These are phyloP conservation scores for Tridacna crocea DNA, from an alignment of 2,888 invertebrate genomes.

Conservation along the genomic window DNA sequence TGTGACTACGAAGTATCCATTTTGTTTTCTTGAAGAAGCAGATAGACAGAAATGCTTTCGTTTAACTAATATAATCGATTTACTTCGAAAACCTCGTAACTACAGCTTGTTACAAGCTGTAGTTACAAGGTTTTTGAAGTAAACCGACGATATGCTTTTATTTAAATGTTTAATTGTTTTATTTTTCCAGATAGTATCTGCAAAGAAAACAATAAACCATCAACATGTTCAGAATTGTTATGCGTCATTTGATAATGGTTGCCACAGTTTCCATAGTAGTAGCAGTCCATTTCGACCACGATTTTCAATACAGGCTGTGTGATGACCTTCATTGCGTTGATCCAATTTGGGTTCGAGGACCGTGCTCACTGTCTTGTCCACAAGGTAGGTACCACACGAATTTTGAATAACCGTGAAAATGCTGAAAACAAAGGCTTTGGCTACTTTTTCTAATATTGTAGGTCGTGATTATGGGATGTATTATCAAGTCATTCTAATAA, in stretches of 20 bases:
- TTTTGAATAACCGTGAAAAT: background rate
- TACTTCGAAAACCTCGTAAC: too few relatives aligned
- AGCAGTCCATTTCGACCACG: conserved; percentile 6
- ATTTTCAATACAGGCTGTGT: background rate
- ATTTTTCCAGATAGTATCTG: background rate
- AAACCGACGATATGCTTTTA: too few relatives aligned
- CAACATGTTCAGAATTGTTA: background rate
- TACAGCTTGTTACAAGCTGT: too few relatives aligned
- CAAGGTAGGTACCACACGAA: conserved; percentile 9
- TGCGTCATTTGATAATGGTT: background rate
- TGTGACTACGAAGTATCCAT: too few relatives aligned
- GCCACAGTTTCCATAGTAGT: background rate
- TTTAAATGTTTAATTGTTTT: too few relatives aligned
- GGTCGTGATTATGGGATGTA: too few relatives aligned
- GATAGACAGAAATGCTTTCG: too few relatives aligned
- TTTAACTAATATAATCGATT: too few relatives aligned
- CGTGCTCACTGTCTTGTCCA: conserved; percentile 9
- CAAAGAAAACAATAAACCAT: background rate
- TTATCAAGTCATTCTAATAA: too few relatives aligned
- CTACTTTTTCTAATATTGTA: background rate
- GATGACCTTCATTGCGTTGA: conserved; percentile 26
- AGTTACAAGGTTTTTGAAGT: too few relatives aligned
- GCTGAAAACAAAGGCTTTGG: background rate
- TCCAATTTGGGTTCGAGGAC: conserved; percentile 15
- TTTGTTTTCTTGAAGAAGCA: too few relatives aligned